These are phyloP conservation scores for Aleiodes sp. DNA, from an alignment of 1,140 invertebrate species.

Conservation along the genomic window DNA sequence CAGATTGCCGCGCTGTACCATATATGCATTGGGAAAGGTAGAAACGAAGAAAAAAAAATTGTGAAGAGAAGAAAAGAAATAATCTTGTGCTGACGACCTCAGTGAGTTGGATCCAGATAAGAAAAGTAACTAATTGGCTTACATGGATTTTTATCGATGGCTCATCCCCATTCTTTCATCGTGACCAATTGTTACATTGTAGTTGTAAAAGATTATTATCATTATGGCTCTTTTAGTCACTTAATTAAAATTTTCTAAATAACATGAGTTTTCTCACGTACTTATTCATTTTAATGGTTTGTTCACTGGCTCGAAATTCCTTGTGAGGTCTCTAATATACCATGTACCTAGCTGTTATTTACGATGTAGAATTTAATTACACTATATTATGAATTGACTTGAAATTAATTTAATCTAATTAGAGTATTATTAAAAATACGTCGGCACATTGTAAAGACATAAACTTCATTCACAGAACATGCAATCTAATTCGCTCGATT, in stretches of 20 bases:
- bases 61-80: neutral
- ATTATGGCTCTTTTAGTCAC: constrained; percentile 10
- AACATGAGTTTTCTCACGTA: constrained; percentile 2
- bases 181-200: constrained; percentile 14
- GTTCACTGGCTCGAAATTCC: too few relatives aligned
- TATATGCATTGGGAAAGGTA: too few relatives aligned
- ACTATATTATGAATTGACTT: too few relatives aligned
- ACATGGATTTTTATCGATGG: constrained; percentile 25
- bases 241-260: neutral
- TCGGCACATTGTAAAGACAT: too few relatives aligned
- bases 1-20: too few relatives aligned
- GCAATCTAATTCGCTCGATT: too few relatives aligned
- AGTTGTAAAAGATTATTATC: constrained; percentile 20
- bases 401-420: neutral
- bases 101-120: constrained; percentile 11
- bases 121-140: constrained; percentile 30
- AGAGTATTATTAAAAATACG: too few relatives aligned
- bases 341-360: too few relatives aligned
- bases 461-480: too few relatives aligned
- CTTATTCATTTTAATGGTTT: neutral
- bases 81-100: neutral
- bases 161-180: constrained; percentile 7
- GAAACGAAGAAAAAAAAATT: too few relatives aligned
- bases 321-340: too few relatives aligned
- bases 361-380: too few relatives aligned